A percentile compares a stretch with the other conserved stretches of the same genome.
Evolutionary conservation across 2,888 invertebrate species (phyloP).

Genomic region (Lasioglossum pauxillum): DNA sequence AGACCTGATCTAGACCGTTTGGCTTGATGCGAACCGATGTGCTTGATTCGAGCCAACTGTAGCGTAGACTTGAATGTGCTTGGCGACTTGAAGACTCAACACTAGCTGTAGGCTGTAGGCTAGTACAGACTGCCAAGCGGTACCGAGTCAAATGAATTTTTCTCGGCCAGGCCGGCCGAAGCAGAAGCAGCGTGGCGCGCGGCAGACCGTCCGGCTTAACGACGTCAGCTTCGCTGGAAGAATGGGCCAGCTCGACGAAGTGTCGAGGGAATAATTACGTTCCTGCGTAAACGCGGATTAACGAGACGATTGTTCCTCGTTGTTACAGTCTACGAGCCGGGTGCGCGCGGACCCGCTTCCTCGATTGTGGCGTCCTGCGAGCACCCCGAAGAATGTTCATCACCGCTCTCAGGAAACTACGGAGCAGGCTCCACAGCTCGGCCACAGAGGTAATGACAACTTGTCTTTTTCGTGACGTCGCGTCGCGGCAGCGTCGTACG

Average conservation of each 20-base stretch:
- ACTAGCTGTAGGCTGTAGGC: not conserved
- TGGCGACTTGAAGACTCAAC: not conserved
- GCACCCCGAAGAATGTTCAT: conserved; percentile 42
- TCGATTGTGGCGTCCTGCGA: conserved; percentile 26
- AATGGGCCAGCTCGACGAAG: conserved; percentile 34
- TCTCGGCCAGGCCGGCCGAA: conserved; percentile 1
- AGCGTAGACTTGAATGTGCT: not conserved
- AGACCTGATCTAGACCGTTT: not conserved
- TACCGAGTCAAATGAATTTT: conserved; percentile 46
- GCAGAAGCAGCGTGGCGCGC: not conserved
- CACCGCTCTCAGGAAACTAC: conserved; percentile 5
- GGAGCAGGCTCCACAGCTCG: not conserved
- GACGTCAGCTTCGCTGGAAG: conserved; percentile 35
- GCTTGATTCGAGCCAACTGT: not conserved
- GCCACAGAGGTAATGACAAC: conserved; percentile 47
- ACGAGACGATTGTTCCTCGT: conserved; percentile 51
- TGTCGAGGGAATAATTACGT: conserved; percentile 57
- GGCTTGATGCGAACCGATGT: not conserved
- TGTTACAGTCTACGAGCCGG: not conserved
- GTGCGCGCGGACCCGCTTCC: not conserved
- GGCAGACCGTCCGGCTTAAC: conserved; percentile 38
- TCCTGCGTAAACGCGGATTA: conserved; percentile 51
- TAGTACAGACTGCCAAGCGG: not conserved
- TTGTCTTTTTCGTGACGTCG: conserved; percentile 28
- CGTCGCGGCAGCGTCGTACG: conserved; percentile 14